These are phyloP conservation scores for Sylvicola cinctus DNA, from an alignment of 2,888 invertebrate species.

Conservation along the genomic window DNA sequence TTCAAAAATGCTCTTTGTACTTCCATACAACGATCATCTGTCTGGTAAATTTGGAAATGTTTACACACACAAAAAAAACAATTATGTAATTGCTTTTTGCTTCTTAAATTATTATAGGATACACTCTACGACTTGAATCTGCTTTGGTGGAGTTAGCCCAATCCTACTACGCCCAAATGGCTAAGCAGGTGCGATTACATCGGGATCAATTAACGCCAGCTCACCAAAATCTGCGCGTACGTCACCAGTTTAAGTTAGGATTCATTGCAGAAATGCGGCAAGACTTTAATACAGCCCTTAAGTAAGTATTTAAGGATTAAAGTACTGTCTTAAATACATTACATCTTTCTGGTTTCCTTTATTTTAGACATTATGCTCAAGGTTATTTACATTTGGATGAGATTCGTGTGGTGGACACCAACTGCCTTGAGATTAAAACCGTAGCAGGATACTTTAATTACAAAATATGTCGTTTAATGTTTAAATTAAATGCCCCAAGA, in stretches of 20 bases:
- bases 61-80: background rate
- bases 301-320: conserved; percentile 35
- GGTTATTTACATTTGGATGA: conserved; percentile 83
- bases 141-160: conserved; percentile 87
- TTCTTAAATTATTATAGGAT: conserved; percentile 18
- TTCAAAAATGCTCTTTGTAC: conserved; percentile 77
- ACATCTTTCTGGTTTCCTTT: too few species aligned
- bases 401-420: conserved; percentile 71
- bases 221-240: conserved; percentile 78
- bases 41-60: conserved; percentile 25
- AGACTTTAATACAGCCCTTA: conserved; percentile 67
- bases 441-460: conserved; percentile 92
- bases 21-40: conserved; percentile 79
- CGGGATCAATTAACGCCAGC: conserved; percentile 75
- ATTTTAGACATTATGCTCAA: conserved; percentile 52
- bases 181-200: conserved; percentile 69
- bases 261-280: conserved; percentile 87
- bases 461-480: conserved; percentile 82
- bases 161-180: conserved; percentile 78
- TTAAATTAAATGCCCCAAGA: conserved; percentile 69
- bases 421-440: conserved; percentile 80
- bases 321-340: too few species aligned
- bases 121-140: conserved; percentile 62
- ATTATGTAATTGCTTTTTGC: background rate
- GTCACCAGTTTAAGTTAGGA: conserved; percentile 94